A percentile compares a stretch with the other conserved stretches of the same genome.
phyloP scores from a whole-genome alignment of 2,888 invertebrate genomes.

The Anodontia alba region DNA sequence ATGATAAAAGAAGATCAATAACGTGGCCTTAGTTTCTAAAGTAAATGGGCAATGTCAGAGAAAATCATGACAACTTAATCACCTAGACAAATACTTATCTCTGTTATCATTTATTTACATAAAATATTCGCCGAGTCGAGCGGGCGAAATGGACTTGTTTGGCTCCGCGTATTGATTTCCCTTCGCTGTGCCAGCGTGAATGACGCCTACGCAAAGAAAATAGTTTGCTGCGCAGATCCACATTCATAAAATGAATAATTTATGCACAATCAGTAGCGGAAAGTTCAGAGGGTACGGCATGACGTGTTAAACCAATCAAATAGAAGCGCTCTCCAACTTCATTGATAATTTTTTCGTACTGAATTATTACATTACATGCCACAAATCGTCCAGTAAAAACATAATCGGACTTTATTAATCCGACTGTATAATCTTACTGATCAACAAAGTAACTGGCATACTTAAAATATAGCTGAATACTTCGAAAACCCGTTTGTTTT shows the following conservation, averaged over 20 bases:
- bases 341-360: slow-evolving; percentile 23
- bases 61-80: slow-evolving; percentile 18
- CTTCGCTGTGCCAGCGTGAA: no score
- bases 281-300: slow-evolving; percentile 33
- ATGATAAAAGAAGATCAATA: no score
- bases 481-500: not conserved
- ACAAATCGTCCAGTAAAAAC: not conserved
- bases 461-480: no score
- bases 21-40: not conserved
- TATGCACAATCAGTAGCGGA: slow-evolving; percentile 17
- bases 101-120: not conserved
- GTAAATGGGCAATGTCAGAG: not conserved
- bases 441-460: no score
- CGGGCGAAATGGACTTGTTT: not conserved
- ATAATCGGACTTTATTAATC: not conserved
- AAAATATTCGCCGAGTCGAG: not conserved
- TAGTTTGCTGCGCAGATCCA: slow-evolving; percentile 10
- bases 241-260: not conserved
- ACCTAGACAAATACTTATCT: not conserved
- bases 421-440: no score
- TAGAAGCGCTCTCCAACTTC: slow-evolving; percentile 16
- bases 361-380: not conserved
- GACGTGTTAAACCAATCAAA: slow-evolving; percentile 46
- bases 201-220: slow-evolving; percentile 53
- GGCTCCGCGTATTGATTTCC: slow-evolving; percentile 1